A percentile compares a stretch with the other conserved stretches of the same genome.
phyloP scores from a whole-genome alignment of 2,797 vertebrate genomes.

The Rousettus madagascariensis region DNA sequence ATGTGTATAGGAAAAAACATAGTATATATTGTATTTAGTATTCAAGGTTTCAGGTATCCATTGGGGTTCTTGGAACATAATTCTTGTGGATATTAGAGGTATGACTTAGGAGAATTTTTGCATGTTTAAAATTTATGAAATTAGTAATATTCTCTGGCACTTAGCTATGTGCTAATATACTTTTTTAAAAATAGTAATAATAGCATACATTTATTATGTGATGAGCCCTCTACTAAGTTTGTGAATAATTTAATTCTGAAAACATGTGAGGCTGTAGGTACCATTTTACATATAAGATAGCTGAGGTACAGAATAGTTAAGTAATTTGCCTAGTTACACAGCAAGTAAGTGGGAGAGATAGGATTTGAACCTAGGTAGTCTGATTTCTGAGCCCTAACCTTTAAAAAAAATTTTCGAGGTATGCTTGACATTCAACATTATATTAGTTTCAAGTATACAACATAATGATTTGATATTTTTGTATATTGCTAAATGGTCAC shows the following conservation, averaged over 20 bases:
- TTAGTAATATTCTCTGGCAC: not conserved
- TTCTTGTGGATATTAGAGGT: not conserved
- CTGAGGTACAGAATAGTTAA: not conserved
- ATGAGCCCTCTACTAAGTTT: not conserved
- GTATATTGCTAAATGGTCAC: not conserved
- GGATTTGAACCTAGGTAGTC: not conserved
- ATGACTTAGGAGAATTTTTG: not conserved
- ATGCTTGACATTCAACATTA: not conserved
- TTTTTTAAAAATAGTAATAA: not conserved
- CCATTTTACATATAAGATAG: not conserved
- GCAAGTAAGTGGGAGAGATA: not conserved
- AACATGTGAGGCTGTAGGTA: not conserved
- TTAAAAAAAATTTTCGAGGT: not conserved
- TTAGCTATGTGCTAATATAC: not conserved
- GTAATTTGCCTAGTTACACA: not conserved
- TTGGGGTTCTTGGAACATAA: not conserved
- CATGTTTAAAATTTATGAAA: not conserved
- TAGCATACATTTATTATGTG: not conserved
- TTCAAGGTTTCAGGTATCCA: not conserved
- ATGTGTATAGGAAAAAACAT: not conserved
- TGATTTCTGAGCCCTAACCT: not conserved
- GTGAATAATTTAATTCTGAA: not conserved
- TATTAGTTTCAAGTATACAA: not conserved
- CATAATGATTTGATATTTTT: not conserved
- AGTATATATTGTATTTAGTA: not conserved